Evolutionary conservation across 2,888 invertebrate genomes (phyloP), one percentile per base, ranked within the genome.

Genomic region (Diarsia brunnea): DNA sequence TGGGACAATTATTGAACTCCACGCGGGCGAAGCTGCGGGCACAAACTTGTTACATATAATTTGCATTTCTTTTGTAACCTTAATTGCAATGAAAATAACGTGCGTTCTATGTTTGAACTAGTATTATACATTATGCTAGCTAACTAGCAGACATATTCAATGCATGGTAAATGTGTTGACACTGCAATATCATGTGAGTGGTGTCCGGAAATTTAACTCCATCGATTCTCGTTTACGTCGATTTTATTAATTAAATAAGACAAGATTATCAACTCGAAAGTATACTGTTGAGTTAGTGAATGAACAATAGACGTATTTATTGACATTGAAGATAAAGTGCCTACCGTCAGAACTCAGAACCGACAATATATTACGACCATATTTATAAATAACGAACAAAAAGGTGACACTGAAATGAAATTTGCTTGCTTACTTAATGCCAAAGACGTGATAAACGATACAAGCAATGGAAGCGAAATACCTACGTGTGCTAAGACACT

Each of bases 391-490:
- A 31, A 14, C 31, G 1, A 14, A 31, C 47, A 72, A 16, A 63
- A 53, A 55, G 21, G 61, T 63, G 71, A 63, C 53, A 64, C 7
- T 24, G n/a, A 16, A 31, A 71, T 61, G 45, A 79, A 79, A 63
- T 77, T 79, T 72, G 38, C 47, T 72, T 43, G 16, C 14, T 49
- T 73, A 31, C 73, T 5, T 45, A 73, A 79, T 73, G 21, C 49
- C 21, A 64, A 64, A 73, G 55, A 79, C 43, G 49, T 73, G 64
- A 78, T 73, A 80, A 64, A 73, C 64, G 49, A 51, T 12, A 24
- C 4, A 24, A 21, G 43, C 64, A 73, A 78, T 78, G 24, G 21
- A 55, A 55, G 49, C 11, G 12, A 73, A 64, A 43, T 53, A n/a
- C n/a, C n/a, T n/a, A 47, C 27, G 43, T 73, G 8, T 43, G 12